Evolutionary conservation across 2,797 vertebrate species (phyloP), one percentile per base, ranked within the genome.

Genomic region (Scolopax bukidnonensis): DNA sequence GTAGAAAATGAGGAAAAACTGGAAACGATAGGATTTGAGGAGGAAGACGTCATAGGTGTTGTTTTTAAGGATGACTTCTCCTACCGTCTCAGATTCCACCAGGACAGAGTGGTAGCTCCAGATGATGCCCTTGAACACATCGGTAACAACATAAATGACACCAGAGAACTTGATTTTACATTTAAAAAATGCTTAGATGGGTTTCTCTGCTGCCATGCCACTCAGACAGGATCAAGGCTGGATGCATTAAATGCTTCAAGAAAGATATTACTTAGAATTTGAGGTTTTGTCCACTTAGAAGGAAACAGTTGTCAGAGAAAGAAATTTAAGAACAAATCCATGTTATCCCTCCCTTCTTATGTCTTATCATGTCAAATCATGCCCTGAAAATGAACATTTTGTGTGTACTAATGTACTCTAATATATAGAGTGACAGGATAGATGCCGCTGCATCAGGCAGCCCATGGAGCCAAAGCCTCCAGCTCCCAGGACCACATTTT

Each of bases 51-150:
- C 3, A 54, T 97, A 4, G 96, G 97, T 27, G 95, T 97, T 41
- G 51, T 96, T 90, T 97, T 97, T 75, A 86, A 94, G 36, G 95
- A 97, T 33, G 94, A 96, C 32, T 84, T 93, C 83, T 96, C 97
- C 69, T 97, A 97, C 89, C 6, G 1, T 6, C 95, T 97, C 60
- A 77, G 90, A 93, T 96, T 96, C 57, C 61, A 33, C 11, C 0
- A 2, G 12, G 6, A 25, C 36, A 21, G 1, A 4, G 4, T 67
- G 1, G 0, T 15, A 14, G 13, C 36, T 33, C 87, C 96, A 32
- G 24, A 57, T 1, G 92, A 95, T 20, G 27, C 0, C 56, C 57
- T 79, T 16, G 90, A 75, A 19, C 2, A 73, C 18, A 48, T 86
- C 0, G 97, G 97, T 97, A 97, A 96, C 20, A 27, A 63, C 80